Evolutionary conservation across 2,113 vertebrate species (phyloP), one percentile per base, ranked within the genome.

Genomic region (Ceyx cyanopectus): DNA sequence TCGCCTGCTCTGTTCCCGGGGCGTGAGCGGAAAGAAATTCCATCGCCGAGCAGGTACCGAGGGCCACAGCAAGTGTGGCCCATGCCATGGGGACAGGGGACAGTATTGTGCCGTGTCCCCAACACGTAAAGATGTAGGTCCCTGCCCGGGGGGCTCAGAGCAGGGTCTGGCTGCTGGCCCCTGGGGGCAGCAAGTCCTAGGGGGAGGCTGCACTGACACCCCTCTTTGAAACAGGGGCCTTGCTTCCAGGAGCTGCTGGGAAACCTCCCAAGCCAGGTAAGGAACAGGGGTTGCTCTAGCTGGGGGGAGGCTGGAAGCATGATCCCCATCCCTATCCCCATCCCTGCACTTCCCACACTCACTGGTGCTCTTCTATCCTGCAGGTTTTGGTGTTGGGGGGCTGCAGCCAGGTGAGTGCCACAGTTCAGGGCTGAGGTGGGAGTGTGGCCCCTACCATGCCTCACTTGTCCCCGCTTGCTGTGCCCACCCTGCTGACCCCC

Each of bases 201-300:
- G 7, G 19, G 21, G 37, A 37, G 66, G 58, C 79, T 83, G 73
- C 29, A 12, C 63, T 90, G 57, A 78, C 27, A 22, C 53, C 53
- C 73, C 24, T 30, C 73, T 94, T 80, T 82, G 80, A 56, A 34
- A 7, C 43, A 78, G 93, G 68, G 26, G 21, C 88, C 34, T 85
- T 88, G 37, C 94, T 67, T 74, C 85, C 96, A 81, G 95, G 89
- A 88, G 95, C 93, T 72, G 93, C 30, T 85, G 96, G 93, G 40
- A 97, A 97, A 92, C 96, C 97, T 85, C 97, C 95, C 86, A 97
- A 97, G 87, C 89, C 95, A 91, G 96, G 96, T 97, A 94, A 95
- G 74, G 58, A 85, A 17, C 16, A 66, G 50, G 34, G 68, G 24
- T 11, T 30, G 29, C 56, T 68, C 24, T 2, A 4, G 75, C 34